These are phyloP conservation scores for Mycetomoellerius zeteki DNA, from an alignment of 1,140 invertebrate genomes.

Conservation along the genomic window DNA sequence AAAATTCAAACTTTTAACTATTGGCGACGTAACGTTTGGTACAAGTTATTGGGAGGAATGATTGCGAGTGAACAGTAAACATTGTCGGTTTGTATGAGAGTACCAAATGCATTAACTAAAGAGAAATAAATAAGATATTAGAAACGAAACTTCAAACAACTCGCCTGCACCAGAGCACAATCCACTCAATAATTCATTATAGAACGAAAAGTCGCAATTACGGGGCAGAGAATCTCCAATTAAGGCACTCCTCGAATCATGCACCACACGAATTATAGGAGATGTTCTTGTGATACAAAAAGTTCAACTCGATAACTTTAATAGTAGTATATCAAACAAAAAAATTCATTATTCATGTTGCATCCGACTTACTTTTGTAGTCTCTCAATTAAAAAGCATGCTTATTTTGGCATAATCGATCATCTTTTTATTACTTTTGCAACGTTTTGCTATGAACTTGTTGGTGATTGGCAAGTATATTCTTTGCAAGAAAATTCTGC, in stretches of 20 bases:
- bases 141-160: constrained; percentile 59
- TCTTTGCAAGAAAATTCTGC: not conserved
- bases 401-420: not conserved
- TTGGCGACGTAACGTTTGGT: not conserved
- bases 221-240: constrained; percentile 64
- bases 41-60: not conserved
- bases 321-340: constrained; percentile 6
- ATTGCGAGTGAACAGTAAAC: constrained; percentile 43
- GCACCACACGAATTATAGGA: constrained; percentile 25
- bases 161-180: constrained; percentile 20
- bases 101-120: constrained; percentile 43
- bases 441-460: not conserved
- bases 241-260: constrained; percentile 55
- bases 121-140: constrained; percentile 47
- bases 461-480: not conserved
- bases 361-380: constrained; percentile 11
- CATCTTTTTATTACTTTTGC: not conserved
- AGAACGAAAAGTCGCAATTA: constrained; percentile 65
- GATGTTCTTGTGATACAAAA: not conserved
- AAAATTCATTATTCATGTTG: constrained; percentile 44
- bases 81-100: not conserved
- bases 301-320: constrained; percentile 15
- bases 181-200: constrained; percentile 68
- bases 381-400: constrained; percentile 28
- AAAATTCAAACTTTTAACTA: constrained; percentile 24